A percentile compares a stretch with the other conserved stretches of the same genome.
These are phyloP conservation scores for Cirrhinus molitorella DNA, from an alignment of 2,797 vertebrate genomes.

Conservation along the genomic window DNA sequence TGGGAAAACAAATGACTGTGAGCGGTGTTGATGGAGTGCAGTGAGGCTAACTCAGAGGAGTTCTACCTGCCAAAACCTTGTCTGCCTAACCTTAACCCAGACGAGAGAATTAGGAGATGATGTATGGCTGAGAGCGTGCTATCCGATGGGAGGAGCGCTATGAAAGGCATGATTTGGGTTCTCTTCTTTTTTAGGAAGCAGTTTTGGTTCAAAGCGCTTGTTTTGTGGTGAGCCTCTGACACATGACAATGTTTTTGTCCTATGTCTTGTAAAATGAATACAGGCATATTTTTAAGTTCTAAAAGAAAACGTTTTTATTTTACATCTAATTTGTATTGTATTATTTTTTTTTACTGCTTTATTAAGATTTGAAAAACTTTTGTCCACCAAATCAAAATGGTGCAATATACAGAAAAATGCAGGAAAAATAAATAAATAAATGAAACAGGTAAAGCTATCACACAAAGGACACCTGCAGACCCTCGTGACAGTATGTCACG, in stretches of 20 bases:
- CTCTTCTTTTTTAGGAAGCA: neutral
- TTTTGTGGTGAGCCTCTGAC: neutral
- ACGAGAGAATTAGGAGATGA: conserved; percentile 40
- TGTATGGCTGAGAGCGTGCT: conserved; percentile 12
- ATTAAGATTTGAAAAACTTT: neutral
- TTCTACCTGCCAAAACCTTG: conserved; percentile 32
- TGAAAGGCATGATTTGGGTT: neutral
- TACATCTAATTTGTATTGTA: neutral
- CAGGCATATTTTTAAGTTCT: neutral
- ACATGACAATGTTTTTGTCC: neutral
- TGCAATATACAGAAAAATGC: neutral
- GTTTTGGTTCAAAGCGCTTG: conserved; percentile 1
- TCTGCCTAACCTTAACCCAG: conserved; percentile 24
- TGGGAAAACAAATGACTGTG: conserved; percentile 40
- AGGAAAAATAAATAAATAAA: too few relatives aligned
- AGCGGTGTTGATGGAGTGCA: conserved; percentile 37
- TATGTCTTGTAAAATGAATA: neutral
- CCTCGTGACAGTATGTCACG: neutral
- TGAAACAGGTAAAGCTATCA: neutral
- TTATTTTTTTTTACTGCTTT: neutral
- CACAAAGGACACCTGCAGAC: neutral
- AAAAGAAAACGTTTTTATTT: neutral
- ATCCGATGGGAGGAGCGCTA: conserved; percentile 11
- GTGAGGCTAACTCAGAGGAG: neutral
- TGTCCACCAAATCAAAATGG: neutral